A percentile compares a stretch with the other conserved stretches of the same genome.
phyloP scores from a whole-genome alignment of 2,888 invertebrate genomes.

The Ichneumoninae sp. region DNA sequence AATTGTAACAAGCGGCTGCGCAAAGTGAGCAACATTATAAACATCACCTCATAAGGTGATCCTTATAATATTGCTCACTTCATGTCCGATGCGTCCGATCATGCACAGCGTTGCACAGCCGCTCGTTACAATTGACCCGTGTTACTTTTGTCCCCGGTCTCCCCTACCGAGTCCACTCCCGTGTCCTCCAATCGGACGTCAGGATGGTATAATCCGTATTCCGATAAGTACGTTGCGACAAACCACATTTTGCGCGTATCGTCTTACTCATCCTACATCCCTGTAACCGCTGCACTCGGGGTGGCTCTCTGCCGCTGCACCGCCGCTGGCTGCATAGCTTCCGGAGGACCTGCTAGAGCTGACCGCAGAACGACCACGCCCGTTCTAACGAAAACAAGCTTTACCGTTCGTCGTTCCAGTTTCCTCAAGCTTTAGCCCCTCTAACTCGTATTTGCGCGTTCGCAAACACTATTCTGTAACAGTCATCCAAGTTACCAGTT shows the following conservation, averaged over 20 bases:
- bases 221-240: slow-evolving; percentile 65
- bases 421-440: neutral
- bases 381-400: slow-evolving; percentile 57
- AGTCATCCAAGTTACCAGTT: neutral
- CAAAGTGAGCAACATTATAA: too few species aligned
- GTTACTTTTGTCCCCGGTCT: too few species aligned
- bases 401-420: slow-evolving; percentile 20
- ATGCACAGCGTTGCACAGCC: too few species aligned
- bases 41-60: too few species aligned
- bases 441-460: slow-evolving; percentile 8
- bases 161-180: neutral
- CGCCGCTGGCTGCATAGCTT: neutral
- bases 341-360: slow-evolving; percentile 25
- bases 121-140: too few species aligned
- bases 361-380: slow-evolving; percentile 63
- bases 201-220: slow-evolving; percentile 65
- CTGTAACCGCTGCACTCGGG: slow-evolving; percentile 25
- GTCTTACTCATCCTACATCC: slow-evolving; percentile 51
- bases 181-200: slow-evolving; percentile 25
- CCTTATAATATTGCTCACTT: too few species aligned
- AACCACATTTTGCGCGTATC: slow-evolving; percentile 65
- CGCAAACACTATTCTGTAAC: neutral
- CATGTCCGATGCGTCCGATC: too few species aligned
- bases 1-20: too few species aligned
- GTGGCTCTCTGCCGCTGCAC: neutral